Evolutionary conservation across 2,888 invertebrate genomes (phyloP), one percentile per base, ranked within the genome.

Genomic region (Apomyelois bistriatella): DNA sequence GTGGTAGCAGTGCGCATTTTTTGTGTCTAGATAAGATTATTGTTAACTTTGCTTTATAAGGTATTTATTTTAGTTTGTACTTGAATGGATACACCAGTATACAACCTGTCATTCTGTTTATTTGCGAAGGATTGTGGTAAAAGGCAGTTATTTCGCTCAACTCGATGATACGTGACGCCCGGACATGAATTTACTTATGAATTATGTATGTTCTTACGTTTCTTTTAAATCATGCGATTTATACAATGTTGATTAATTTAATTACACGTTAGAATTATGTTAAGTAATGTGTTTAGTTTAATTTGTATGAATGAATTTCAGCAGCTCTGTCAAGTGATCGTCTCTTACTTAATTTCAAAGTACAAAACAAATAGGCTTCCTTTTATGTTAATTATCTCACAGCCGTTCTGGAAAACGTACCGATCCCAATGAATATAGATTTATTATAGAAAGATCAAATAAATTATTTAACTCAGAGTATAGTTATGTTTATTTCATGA

Each of bases 51-150:
- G 83, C 82, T 83, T 79, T 70, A 72, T 88, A 89, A 90, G 89
- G 80, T 90, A 90, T 90, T 90, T 90, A 90, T 90, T 90, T 89
- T 88, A 89, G 89, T 83, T n/a, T 84, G 72, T 85, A 87, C 77
- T 78, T 82, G 76, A 77, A 82, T 79, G 89, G 89, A 90, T 90
- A 90, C 89, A 81, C 73, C 80, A 82, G 89, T 90, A 90, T 90
- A 89, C 89, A 90, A 73, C 64, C 68, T 66, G 67, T 68, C 72
- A 67, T 69, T 72, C 71, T 67, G 65, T 65, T 64, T 66, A 61
- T 64, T 66, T 65, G 67, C 59, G 65, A 59, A 68, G 62, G 62
- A 59, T 65, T 68, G 67, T 66, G 64, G 59, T 60, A 61, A 56
- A 61, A 59, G 56, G 48, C 57, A 54, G 57, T 62, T 61, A 57